Base-by-base conservation (phyloP, 2,797 vertebrate species). In the Danio choprae region DNA sequence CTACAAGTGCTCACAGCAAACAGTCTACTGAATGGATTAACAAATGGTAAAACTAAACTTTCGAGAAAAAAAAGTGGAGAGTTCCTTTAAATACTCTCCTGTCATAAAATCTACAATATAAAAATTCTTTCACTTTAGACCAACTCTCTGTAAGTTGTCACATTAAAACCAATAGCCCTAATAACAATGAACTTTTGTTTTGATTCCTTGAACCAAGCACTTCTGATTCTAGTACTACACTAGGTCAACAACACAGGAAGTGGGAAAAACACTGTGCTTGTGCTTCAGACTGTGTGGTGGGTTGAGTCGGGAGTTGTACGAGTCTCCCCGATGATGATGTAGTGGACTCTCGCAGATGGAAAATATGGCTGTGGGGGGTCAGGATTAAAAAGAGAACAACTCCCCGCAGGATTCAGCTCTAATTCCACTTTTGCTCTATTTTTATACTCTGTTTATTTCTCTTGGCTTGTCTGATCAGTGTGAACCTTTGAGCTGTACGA, bases 321-420 rank as follows among this genome's bases (percentile, higher is more conserved):
- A 90, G 82, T 56, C 74, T 72, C 46, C 41, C 72, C 29, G 29
- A 29, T 29, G 79, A 41, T 85, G 89, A 91, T 87, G 84, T 81
- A 87, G 86, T 90, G 87, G 11, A 87, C 88, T 92, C 90, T 90
- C 87, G 88, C 88, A 89, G 92, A 90, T 91, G 92, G 93, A 93
- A 94, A 94, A 92, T 90, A 74, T 88, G 89, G 91, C 46, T 58
- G 87, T 69, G 87, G 90, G 86, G 78, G 92, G 91, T 93, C 84
- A 71, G 87, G 81, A 88, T 90, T 90, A 91, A 93, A 92, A 88
- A 81, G 86, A 84, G 87, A 83, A 83, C n/a, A 87, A 87, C 88
- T 87, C 92, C 93, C 92, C 89, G 87, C 53, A 84, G 91, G 90
- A 82, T 81, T 41, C 67, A 36, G 83, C 86, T 89, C 89, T 89